Base-by-base conservation (phyloP, 2,113 vertebrate species). In the Psittacara wagleri region DNA sequence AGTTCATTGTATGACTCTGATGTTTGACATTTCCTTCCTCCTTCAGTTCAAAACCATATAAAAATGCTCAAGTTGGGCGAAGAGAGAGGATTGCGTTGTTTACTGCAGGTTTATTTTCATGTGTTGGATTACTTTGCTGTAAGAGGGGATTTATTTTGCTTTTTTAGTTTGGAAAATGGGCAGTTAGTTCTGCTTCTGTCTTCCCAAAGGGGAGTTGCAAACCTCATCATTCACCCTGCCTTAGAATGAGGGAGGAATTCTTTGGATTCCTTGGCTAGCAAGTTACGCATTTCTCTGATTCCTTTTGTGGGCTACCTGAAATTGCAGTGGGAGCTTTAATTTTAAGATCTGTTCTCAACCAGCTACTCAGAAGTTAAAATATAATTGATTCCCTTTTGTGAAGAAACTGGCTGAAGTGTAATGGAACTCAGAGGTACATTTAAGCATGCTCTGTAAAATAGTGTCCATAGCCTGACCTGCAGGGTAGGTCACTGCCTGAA, bases 21-120 rank as follows among this genome's bases (percentile, higher is more conserved):
- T 92, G 90, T 86, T 88, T 90, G 74, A 95, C 61, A 41, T 91
- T 96, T 97, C 95, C 95, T 96, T 96, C 95, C 92, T 88, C 55
- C 41, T 91, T 88, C 39, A 49, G 57, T 86, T 86, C 5, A 55
- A 67, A 68, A 9, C 19, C 61, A 43, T 35, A 83, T 46, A 76
- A 57, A 41, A 68, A 55, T 29, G 10, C 52, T 33, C 27, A 59
- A 46, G 44, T 46, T 91, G 64, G 35, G 43, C 37, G 10, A 44
- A 25, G 48, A 66, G 67, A 83, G 59, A 57, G 10, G 16, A 61
- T 68, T 74, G 19, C 18, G 70, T 77, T 6, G 3, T 62, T 84
- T 92, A 24, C 22, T 66, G 74, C 54, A 59, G 54, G 43, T 31
- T 76, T 27, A 54, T 66, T 69, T 48, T 14, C 29, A 8, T 1